Percentiles rank a stretch among this genome's conserved stretches.
phyloP scores from a whole-genome alignment of 2,797 vertebrate species.

The Avahi laniger region DNA sequence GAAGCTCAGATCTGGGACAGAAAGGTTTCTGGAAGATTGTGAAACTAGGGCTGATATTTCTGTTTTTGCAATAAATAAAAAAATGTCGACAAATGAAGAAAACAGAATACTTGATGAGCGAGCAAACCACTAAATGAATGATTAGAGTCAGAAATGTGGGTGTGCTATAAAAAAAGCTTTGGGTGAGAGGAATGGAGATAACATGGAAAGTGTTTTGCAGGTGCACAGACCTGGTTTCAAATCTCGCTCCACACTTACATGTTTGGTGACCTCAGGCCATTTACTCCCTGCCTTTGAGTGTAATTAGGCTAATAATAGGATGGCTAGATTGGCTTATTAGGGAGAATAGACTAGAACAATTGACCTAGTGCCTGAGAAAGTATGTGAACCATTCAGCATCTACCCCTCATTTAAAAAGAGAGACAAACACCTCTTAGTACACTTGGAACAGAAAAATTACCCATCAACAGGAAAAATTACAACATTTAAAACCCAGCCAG shows the following conservation, averaged over 20 bases:
- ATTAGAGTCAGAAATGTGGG: not conserved
- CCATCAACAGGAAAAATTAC: not conserved
- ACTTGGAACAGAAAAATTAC: not conserved
- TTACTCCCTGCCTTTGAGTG: not conserved
- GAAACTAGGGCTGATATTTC: not conserved
- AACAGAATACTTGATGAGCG: fast-evolving
- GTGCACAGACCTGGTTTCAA: not conserved
- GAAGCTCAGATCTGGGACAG: not conserved
- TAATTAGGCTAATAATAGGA: not conserved
- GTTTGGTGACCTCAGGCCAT: not conserved
- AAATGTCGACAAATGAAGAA: not conserved
- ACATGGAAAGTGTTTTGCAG: not conserved
- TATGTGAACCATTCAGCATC: not conserved
- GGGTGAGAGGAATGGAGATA: too few relatives aligned
- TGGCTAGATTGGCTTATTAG: not conserved
- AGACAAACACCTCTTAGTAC: not conserved
- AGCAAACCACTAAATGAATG: not conserved
- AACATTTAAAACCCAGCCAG: not conserved
- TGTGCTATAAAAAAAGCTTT: not conserved
- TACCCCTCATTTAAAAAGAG: not conserved
- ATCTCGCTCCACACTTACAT: not conserved
- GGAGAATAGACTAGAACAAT: too few relatives aligned
- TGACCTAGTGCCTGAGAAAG: too few relatives aligned
- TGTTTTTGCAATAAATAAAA: not conserved
- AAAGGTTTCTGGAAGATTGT: not conserved